Evolutionary conservation across 2,113 vertebrate species (phyloP).

Genomic region (Procavia capensis): DNA sequence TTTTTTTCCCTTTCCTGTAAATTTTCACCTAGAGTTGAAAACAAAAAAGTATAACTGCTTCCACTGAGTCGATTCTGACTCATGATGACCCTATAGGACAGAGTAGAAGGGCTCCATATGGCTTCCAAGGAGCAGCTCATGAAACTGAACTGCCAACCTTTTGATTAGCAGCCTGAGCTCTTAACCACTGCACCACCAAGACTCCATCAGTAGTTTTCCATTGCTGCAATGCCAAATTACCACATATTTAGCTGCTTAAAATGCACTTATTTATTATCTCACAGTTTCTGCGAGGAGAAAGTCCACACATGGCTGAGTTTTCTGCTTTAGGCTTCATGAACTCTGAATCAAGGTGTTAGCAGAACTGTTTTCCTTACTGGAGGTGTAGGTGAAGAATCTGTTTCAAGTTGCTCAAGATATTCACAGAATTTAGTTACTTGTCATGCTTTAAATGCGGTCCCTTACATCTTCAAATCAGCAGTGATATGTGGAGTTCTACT

Average conservation of each 20-base stretch:
- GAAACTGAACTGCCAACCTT: too few relatives aligned
- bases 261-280: not conserved
- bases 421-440: not conserved
- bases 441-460: not conserved
- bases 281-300: not conserved
- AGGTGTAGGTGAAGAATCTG: not conserved
- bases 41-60: too few relatives aligned
- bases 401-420: not conserved
- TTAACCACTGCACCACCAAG: too few relatives aligned
- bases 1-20: too few relatives aligned
- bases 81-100: too few relatives aligned
- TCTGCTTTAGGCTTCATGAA: not conserved
- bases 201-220: not conserved
- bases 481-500: not conserved
- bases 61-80: too few relatives aligned
- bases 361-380: not conserved
- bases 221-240: not conserved
- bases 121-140: too few relatives aligned
- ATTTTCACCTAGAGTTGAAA: too few relatives aligned
- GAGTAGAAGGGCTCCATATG: too few relatives aligned
- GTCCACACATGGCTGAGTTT: not conserved
- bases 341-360: not conserved
- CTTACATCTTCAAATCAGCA: not conserved
- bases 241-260: not conserved
- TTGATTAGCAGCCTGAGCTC: too few relatives aligned